Percentiles rank a stretch among this genome's conserved stretches.
phyloP scores from a whole-genome alignment of 2,888 invertebrate species.

The Aplocera efformata region DNA sequence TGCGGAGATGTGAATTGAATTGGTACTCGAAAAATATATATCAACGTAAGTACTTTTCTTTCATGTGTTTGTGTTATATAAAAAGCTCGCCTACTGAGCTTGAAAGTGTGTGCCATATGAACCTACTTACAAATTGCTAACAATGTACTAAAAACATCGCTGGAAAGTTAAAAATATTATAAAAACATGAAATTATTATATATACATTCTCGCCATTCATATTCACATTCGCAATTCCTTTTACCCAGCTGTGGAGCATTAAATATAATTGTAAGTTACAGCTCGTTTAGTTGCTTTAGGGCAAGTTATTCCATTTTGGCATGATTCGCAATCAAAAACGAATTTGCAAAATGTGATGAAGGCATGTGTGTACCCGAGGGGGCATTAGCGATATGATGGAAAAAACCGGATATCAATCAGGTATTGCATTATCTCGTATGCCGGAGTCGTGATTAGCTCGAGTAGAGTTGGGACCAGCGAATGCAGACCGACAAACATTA shows the following conservation, averaged over 20 bases:
- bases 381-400: constrained; percentile 22
- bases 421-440: constrained; percentile 21
- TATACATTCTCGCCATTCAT: constrained; percentile 3
- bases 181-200: too few relatives aligned
- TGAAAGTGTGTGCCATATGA: too few relatives aligned
- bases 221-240: neutral
- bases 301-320: constrained; percentile 8
- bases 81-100: too few relatives aligned
- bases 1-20: too few relatives aligned
- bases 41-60: too few relatives aligned
- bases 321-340: constrained; percentile 27
- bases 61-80: too few relatives aligned
- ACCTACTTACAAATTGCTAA: too few relatives aligned
- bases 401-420: constrained; percentile 22
- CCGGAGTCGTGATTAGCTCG: constrained; percentile 19
- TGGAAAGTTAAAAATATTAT: too few relatives aligned
- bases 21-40: too few relatives aligned
- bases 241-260: too few relatives aligned
- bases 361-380: constrained; percentile 8
- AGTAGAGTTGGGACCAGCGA: constrained; percentile 1
- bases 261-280: too few relatives aligned
- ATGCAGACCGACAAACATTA: neutral
- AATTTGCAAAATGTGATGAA: constrained; percentile 25
- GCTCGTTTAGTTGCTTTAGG: constrained; percentile 1
- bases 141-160: too few relatives aligned